Conservation (phyloP, 2,888 invertebrate species). For the Hemistola chrysoprasaria region DNA sequence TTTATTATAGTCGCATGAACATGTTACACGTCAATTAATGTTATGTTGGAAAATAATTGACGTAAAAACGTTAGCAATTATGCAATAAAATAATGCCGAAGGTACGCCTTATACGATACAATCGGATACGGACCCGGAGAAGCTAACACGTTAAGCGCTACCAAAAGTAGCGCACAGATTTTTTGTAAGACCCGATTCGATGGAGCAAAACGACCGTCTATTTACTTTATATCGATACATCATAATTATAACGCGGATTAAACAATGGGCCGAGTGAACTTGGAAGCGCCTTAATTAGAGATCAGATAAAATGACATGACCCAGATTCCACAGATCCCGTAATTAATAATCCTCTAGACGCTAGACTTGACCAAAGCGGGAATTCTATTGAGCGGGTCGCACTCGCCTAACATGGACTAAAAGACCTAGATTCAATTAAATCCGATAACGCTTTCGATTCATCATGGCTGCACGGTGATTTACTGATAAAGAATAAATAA, state of each 20-base stretch:
- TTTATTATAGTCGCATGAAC: conserved; percentile 59
- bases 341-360: conserved; percentile 57
- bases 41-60: conserved; percentile 65
- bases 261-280: conserved; percentile 36
- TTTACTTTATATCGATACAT: conserved; percentile 49
- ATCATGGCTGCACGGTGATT: conserved; percentile 32
- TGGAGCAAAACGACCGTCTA: conserved; percentile 39
- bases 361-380: conserved; percentile 57
- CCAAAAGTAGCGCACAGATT: conserved; percentile 48
- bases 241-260: conserved; percentile 39
- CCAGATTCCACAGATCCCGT: conserved; percentile 54
- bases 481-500: conserved; percentile 36
- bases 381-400: conserved; percentile 52
- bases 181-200: conserved; percentile 37
- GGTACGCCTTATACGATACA: conserved; percentile 51
- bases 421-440: conserved; percentile 50
- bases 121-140: conserved; percentile 36
- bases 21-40: conserved; percentile 71
- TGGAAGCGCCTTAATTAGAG: conserved; percentile 47
- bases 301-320: conserved; percentile 52
- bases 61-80: conserved; percentile 62
- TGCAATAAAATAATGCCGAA: conserved; percentile 62
- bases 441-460: conserved; percentile 43
- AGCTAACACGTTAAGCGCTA: conserved; percentile 27
- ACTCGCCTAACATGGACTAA: conserved; percentile 53